These are phyloP conservation scores for Helicoverpa armigera DNA, from an alignment of 1,140 invertebrate species.

Conservation along the genomic window DNA sequence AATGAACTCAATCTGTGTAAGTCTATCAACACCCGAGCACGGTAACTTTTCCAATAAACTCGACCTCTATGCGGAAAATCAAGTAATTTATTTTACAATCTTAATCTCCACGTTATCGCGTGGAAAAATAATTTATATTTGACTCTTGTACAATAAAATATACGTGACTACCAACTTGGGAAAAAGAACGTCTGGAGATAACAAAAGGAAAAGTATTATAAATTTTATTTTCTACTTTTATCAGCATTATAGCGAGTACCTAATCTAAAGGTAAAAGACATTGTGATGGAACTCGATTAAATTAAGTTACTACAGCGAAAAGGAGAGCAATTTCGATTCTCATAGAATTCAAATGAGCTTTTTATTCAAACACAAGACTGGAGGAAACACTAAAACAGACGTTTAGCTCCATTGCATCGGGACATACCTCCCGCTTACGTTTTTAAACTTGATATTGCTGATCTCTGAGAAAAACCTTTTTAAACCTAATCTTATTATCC, in stretches of 20 bases:
- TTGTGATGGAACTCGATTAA: constrained; percentile 84
- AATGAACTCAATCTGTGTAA: constrained; percentile 78
- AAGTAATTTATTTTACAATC: constrained; percentile 70
- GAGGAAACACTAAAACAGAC: constrained; percentile 80
- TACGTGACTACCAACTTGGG: constrained; percentile 38
- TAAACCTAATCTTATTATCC: background rate
- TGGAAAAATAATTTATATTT: constrained; percentile 58
- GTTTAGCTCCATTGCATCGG: constrained; percentile 70
- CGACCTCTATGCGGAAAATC: constrained; percentile 67
- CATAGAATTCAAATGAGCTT: constrained; percentile 86
- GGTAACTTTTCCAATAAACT: constrained; percentile 81
- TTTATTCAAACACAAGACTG: constrained; percentile 83
- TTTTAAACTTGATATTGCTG: constrained; percentile 68
- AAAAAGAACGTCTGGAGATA: constrained; percentile 36
- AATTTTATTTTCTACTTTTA: constrained; percentile 59
- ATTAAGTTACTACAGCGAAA: constrained; percentile 85
- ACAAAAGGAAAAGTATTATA: constrained; percentile 47
- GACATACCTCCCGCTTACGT: constrained; percentile 65
- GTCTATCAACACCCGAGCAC: constrained; percentile 73
- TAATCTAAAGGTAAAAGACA: constrained; percentile 77
- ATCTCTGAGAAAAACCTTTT: background rate
- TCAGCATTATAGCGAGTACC: constrained; percentile 60
- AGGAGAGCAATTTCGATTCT: constrained; percentile 84
- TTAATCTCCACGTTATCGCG: constrained; percentile 47
- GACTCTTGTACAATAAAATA: constrained; percentile 33